phyloP scores from a whole-genome alignment of 1,140 invertebrate species.

The Halotydeus destructor region DNA sequence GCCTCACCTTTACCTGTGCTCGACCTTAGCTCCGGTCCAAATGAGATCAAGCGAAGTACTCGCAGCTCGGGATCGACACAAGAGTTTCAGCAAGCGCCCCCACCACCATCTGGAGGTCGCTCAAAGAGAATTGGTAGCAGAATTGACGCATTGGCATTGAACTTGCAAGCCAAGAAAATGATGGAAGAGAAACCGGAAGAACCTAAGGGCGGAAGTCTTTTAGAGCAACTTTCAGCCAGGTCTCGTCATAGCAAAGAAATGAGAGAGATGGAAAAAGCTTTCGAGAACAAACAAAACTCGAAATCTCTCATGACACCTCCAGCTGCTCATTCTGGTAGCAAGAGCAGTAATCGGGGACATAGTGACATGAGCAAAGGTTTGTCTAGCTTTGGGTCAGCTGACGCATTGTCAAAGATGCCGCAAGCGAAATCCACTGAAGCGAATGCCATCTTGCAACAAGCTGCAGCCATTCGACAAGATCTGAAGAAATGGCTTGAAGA shows the following conservation, averaged over 20 bases:
- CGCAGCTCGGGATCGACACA: slow-evolving; percentile 1
- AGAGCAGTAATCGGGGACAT: too few species aligned
- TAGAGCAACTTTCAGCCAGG: too few species aligned
- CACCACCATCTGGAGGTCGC: not conserved
- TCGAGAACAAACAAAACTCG: too few species aligned
- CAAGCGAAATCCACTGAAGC: not conserved
- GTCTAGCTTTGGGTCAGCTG: too few species aligned
- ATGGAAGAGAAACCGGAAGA: slow-evolving; percentile 12
- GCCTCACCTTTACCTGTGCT: slow-evolving; percentile 15
- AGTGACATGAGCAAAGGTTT: too few species aligned
- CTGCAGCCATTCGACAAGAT: slow-evolving; percentile 14
- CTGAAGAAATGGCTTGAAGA: slow-evolving; percentile 21
- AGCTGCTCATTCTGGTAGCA: too few species aligned
- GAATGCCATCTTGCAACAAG: not conserved
- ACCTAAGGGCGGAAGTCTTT: not conserved
- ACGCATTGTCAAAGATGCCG: slow-evolving; percentile 2
- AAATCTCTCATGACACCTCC: too few species aligned
- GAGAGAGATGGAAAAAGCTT: too few species aligned
- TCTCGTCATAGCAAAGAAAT: too few species aligned
- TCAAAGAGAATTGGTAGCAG: slow-evolving; percentile 15
- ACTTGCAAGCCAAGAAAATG: slow-evolving; percentile 19
- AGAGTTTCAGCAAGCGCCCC: not conserved
- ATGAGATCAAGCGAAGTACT: not conserved
- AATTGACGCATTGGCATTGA: slow-evolving; percentile 20
- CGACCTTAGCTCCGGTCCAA: slow-evolving; percentile 15